phyloP scores from a whole-genome alignment of 2,888 invertebrate genomes.

The Scaptomyza flava region DNA sequence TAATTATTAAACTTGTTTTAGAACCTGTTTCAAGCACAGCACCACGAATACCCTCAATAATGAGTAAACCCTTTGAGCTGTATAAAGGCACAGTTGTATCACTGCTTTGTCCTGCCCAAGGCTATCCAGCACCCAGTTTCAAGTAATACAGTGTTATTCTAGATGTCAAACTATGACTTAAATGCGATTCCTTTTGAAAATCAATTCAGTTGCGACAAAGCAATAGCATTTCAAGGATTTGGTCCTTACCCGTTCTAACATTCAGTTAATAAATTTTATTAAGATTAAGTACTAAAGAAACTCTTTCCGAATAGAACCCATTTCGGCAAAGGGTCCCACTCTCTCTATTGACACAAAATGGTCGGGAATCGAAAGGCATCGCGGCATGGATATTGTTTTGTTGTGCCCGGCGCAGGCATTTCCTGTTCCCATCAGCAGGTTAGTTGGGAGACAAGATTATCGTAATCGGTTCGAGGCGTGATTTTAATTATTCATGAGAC shows the following conservation, averaged over 20 bases:
- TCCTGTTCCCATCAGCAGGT: conserved; percentile 89
- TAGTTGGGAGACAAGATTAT: conserved; percentile 58
- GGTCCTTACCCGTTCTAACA: conserved; percentile 2
- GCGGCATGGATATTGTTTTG: conserved; percentile 88
- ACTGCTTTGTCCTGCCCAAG: conserved; percentile 90
- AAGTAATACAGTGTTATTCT: no score
- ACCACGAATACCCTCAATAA: conserved; percentile 85
- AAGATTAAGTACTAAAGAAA: neutral
- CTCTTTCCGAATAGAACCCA: conserved; percentile 58
- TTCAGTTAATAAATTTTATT: conserved; percentile 4
- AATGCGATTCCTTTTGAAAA: no score
- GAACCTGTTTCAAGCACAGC: conserved; percentile 86
- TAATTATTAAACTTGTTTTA: conserved; percentile 63
- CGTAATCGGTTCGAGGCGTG: conserved; percentile 26
- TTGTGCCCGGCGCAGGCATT: conserved; percentile 92
- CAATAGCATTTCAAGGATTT: neutral
- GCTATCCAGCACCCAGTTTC: conserved; percentile 87
- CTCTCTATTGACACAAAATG: conserved; percentile 86
- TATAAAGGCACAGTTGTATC: conserved; percentile 66
- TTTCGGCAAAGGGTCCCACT: conserved; percentile 86
- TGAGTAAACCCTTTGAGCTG: conserved; percentile 81
- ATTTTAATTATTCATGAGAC: conserved; percentile 57
- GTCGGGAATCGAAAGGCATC: conserved; percentile 86
- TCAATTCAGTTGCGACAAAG: no score
- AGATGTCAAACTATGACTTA: no score